Evolutionary conservation across 2,113 vertebrate species (phyloP).

Genomic region (Eubucco bourcierii): DNA sequence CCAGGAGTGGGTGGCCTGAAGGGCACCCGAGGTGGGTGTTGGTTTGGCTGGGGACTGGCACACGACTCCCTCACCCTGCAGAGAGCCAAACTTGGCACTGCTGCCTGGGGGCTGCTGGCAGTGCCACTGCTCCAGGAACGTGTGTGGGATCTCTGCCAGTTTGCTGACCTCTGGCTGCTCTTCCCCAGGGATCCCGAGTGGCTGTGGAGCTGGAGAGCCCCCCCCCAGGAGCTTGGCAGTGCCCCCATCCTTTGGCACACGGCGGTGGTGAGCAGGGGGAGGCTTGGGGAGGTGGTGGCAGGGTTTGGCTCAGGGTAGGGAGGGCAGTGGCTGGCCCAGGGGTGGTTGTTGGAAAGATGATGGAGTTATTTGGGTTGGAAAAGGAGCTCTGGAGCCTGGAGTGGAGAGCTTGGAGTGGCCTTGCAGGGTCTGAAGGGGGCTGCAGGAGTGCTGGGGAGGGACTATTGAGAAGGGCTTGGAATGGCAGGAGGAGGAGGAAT

Average conservation of each 20-base stretch:
- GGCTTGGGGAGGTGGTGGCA: background rate
- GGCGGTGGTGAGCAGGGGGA: background rate
- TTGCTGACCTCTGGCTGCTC: background rate
- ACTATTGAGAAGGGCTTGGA: too few species aligned
- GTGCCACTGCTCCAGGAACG: background rate
- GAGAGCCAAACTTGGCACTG: background rate
- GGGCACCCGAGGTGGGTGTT: background rate
- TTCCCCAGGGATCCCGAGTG: background rate
- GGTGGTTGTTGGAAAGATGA: accelerated
- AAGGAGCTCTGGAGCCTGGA: background rate
- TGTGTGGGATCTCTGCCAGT: background rate
- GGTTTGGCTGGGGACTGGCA: background rate
- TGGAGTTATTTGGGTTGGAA: background rate
- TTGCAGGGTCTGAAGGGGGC: too few species aligned
- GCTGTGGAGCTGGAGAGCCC: background rate
- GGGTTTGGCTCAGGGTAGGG: background rate
- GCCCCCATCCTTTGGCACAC: background rate
- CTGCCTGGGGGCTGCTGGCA: background rate
- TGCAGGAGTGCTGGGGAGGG: too few species aligned
- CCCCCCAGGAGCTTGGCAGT: background rate
- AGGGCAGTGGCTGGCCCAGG: too few species aligned
- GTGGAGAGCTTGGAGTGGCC: too few species aligned
- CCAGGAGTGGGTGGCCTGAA: accelerated
- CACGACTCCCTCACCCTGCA: accelerated
- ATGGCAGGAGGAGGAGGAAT: too few species aligned